These are phyloP conservation scores for Drosophila meridionalis DNA, from an alignment of 2,888 invertebrate genomes.

Conservation along the genomic window DNA sequence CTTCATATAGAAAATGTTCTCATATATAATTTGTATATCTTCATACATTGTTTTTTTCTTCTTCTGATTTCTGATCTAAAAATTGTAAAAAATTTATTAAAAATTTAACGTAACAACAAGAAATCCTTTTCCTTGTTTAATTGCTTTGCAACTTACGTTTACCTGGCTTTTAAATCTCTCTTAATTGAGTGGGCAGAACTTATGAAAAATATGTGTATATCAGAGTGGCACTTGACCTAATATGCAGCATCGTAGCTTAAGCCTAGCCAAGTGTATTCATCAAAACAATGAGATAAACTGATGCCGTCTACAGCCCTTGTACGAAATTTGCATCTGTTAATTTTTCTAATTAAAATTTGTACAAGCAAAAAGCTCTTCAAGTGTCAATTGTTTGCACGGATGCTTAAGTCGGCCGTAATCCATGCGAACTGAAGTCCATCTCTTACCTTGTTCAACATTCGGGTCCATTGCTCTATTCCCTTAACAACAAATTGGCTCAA, in stretches of 20 bases:
- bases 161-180: too few species aligned
- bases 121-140: neutral
- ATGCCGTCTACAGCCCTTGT: neutral
- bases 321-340: neutral
- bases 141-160: neutral
- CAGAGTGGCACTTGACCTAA: too few species aligned
- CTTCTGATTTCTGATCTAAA: too few species aligned
- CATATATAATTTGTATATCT: too few species aligned
- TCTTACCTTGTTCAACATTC: conserved; percentile 21
- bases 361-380: conserved; percentile 4
- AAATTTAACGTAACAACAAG: too few species aligned
- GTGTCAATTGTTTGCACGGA: conserved; percentile 6
- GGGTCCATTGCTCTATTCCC: conserved; percentile 50
- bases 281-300: neutral
- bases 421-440: neutral
- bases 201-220: neutral
- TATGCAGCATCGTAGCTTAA: neutral
- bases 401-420: conserved; percentile 2
- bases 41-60: too few species aligned
- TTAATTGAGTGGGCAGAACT: neutral
- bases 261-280: neutral
- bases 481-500: conserved; percentile 76
- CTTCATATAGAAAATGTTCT: too few species aligned
- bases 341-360: conserved; percentile 6
- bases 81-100: too few species aligned